phyloP scores from a whole-genome alignment of 1,140 invertebrate genomes.

The Drosophila nigromelanica region DNA sequence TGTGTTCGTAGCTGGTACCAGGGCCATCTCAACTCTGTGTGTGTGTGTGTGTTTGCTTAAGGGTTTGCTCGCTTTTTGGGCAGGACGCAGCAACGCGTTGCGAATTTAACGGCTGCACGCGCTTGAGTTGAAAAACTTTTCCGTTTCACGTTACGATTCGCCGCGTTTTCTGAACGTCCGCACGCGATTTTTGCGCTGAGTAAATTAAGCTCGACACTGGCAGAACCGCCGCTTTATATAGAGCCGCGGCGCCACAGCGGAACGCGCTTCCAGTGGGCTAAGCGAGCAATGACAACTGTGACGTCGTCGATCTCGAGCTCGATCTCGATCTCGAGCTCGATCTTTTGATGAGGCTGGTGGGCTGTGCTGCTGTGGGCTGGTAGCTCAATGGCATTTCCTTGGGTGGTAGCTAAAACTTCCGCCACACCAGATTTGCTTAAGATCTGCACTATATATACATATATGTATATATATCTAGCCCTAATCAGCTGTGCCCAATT shows the following conservation, averaged over 20 bases:
- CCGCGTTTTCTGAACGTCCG: constrained; percentile 74
- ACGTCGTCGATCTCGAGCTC: constrained; percentile 37
- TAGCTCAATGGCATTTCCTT: constrained; percentile 9
- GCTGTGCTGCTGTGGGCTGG: constrained; percentile 37
- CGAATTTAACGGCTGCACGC: constrained; percentile 18
- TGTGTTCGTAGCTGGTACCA: constrained; percentile 71
- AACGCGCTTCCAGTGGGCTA: constrained; percentile 46
- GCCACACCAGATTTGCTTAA: background rate
- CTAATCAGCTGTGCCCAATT: constrained; percentile 14
- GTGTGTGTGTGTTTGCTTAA: constrained; percentile 3
- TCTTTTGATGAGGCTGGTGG: constrained; percentile 38
- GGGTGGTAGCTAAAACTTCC: constrained; percentile 24
- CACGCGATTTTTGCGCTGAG: constrained; percentile 76
- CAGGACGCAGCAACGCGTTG: constrained; percentile 66
- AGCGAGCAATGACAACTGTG: constrained; percentile 63
- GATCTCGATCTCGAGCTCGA: constrained; percentile 33
- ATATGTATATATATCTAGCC: background rate
- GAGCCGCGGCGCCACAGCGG: constrained; percentile 35
- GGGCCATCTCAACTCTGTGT: constrained; percentile 56
- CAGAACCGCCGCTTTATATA: constrained; percentile 72
- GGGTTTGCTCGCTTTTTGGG: constrained; percentile 2
- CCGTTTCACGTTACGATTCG: constrained; percentile 48
- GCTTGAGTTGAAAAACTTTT: constrained; percentile 27
- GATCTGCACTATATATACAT: background rate
- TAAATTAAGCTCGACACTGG: constrained; percentile 74